Evolutionary conservation across 2,113 vertebrate genomes (phyloP).

Genomic region (Glareola pratincola): DNA sequence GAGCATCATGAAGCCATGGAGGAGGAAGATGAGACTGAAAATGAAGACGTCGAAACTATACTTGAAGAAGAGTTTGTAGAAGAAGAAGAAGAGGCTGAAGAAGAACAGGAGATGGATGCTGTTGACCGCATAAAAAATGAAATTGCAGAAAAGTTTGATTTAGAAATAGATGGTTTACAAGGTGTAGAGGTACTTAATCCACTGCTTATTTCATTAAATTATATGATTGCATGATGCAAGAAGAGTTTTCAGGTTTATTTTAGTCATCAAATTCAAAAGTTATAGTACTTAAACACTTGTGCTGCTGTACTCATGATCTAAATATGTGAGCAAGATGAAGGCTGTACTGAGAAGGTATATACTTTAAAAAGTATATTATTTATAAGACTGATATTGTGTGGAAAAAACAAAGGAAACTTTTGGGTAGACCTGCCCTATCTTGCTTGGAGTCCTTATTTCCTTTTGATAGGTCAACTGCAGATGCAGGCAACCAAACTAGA

Average conservation of each 20-base stretch:
- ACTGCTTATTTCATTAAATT: background rate
- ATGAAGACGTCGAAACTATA: conserved; percentile 77
- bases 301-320: background rate
- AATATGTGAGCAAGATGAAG: background rate
- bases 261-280: background rate
- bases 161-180: conserved; percentile 72
- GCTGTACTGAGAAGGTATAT: background rate
- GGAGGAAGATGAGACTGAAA: conserved; percentile 69
- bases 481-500: background rate
- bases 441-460: background rate
- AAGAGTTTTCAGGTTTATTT: background rate
- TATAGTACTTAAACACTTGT: background rate
- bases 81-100: conserved; percentile 71
- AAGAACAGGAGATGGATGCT: conserved; percentile 79
- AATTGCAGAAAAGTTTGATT: conserved; percentile 80
- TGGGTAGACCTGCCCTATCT: background rate
- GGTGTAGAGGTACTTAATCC: conserved; percentile 72
- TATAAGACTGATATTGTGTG: background rate
- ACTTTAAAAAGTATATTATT: background rate
- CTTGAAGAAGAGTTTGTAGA: conserved; percentile 85
- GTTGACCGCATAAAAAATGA: conserved; percentile 78
- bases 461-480: background rate
- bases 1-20: conserved; percentile 53
- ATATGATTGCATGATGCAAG: background rate
- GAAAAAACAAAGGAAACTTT: background rate